Conservation (phyloP, 2,113 vertebrate species). For the Megalops atlanticus region DNA sequence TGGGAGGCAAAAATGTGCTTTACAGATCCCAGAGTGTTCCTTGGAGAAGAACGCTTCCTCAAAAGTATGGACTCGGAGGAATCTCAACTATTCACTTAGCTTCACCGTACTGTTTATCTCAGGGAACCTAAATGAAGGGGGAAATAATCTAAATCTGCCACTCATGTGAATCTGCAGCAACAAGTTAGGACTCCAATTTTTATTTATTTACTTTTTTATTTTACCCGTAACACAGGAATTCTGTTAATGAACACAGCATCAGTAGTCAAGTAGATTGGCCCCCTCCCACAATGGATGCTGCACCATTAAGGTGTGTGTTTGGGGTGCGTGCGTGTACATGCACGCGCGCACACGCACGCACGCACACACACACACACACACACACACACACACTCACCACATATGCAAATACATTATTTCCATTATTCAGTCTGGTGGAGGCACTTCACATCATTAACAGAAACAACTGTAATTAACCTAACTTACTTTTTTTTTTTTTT, state of each 20-base stretch:
- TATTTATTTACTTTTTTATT: constrained; percentile 42
- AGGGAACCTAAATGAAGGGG: neutral
- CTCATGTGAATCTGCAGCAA: constrained; percentile 72
- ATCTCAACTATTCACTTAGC: neutral
- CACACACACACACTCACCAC: constrained; percentile 49
- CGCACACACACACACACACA: constrained; percentile 51
- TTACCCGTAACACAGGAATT: constrained; percentile 62
- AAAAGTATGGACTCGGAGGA: neutral
- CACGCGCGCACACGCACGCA: constrained; percentile 50
- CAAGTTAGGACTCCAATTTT: constrained; percentile 57
- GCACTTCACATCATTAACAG: constrained; percentile 73
- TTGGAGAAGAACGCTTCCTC: neutral
- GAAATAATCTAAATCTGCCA: constrained; percentile 35
- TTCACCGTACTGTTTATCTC: neutral
- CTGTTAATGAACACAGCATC: constrained; percentile 67
- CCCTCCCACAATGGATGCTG: constrained; percentile 57
- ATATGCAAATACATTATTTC: constrained; percentile 23
- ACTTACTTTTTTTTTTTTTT: constrained; percentile 32
- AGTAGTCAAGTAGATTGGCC: constrained; percentile 74
- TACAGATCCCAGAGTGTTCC: neutral
- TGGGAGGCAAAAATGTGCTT: neutral
- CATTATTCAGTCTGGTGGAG: constrained; percentile 67
- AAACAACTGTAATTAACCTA: constrained; percentile 58
- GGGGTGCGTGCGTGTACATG: constrained; percentile 50
- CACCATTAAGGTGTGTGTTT: constrained; percentile 44